Conservation (phyloP, 2,888 invertebrate genomes). For the Polyommatus iphigenia region DNA sequence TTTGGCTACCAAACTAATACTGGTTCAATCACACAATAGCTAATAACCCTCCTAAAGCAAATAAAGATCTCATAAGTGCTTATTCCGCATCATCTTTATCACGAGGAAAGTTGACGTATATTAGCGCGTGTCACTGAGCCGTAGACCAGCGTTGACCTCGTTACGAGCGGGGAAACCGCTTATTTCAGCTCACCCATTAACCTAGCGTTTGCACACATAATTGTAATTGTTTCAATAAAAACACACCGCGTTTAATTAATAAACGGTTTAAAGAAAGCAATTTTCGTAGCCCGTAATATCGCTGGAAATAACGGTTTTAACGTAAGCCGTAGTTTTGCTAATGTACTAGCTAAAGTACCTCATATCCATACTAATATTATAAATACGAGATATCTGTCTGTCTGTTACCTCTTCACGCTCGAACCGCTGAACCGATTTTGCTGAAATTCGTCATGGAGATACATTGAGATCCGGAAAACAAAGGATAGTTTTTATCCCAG, state of each 20-base stretch:
- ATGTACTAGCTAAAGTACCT: no score
- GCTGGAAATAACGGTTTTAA: neutral
- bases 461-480: no score
- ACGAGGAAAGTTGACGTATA: slow-evolving; percentile 16
- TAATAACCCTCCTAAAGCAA: neutral
- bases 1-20: neutral
- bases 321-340: neutral
- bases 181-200: slow-evolving; percentile 29
- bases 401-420: no score
- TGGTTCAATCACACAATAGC: neutral
- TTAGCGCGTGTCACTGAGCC: slow-evolving; percentile 18
- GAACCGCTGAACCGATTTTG: no score
- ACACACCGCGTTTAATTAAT: slow-evolving; percentile 18
- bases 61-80: neutral
- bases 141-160: slow-evolving; percentile 26
- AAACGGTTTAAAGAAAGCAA: slow-evolving; percentile 5
- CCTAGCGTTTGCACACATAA: slow-evolving; percentile 28
- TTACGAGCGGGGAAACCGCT: slow-evolving; percentile 26
- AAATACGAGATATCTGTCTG: no score
- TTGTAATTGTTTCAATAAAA: slow-evolving; percentile 31
- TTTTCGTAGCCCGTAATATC: neutral
- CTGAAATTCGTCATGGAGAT: no score
- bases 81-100: neutral
- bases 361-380: no score
- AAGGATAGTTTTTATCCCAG: no score